Conservation (phyloP, 2,888 invertebrate genomes). For the Ernsta delagoae region DNA sequence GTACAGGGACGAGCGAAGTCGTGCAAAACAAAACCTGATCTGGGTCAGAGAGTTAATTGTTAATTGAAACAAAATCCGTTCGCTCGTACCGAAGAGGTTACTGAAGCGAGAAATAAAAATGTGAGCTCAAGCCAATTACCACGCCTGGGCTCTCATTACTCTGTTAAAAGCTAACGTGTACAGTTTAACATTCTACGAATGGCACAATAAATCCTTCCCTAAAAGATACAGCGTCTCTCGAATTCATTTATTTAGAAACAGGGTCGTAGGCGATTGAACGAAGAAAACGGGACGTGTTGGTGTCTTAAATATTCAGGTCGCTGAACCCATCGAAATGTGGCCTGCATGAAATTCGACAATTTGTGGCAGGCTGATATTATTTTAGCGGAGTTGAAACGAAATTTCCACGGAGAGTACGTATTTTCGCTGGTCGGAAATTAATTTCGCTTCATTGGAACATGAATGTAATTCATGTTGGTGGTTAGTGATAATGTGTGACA, state of each 20-base stretch:
- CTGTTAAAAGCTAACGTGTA: constrained; percentile 11
- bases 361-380: constrained; percentile 46
- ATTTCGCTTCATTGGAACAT: constrained; percentile 30
- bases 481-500: constrained; percentile 19
- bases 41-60: constrained; percentile 26
- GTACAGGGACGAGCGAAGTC: too few relatives aligned
- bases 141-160: constrained; percentile 5
- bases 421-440: constrained; percentile 40
- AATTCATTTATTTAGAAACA: constrained; percentile 63
- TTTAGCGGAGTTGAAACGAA: constrained; percentile 42
- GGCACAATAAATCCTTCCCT: constrained; percentile 7
- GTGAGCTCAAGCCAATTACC: constrained; percentile 22
- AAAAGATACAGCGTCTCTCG: constrained; percentile 41
- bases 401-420: constrained; percentile 24
- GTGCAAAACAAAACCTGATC: constrained; percentile 5
- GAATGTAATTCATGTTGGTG: constrained; percentile 15
- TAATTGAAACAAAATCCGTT: constrained; percentile 18
- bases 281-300: constrained; percentile 54
- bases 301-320: constrained; percentile 56
- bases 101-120: constrained; percentile 23
- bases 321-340: constrained; percentile 51
- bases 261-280: constrained; percentile 61
- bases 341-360: constrained; percentile 51
- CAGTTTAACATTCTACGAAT: constrained; percentile 11
- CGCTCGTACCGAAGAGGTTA: constrained; percentile 3